phyloP scores from a whole-genome alignment of 2,888 invertebrate genomes.

The Ormyrus labotus region DNA sequence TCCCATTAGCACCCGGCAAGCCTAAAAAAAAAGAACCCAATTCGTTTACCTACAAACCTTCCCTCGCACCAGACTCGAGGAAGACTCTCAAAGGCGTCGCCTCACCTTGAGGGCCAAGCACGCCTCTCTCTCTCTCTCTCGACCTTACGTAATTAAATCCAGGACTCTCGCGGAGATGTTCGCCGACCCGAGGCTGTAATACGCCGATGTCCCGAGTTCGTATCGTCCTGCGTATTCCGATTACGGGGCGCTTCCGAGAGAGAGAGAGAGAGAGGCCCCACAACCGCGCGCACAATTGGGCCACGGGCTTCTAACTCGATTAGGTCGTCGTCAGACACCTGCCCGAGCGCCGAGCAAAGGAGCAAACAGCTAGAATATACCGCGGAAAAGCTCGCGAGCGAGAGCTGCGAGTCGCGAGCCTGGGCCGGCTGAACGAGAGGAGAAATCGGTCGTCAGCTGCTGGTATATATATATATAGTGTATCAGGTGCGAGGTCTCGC shows the following conservation, averaged over 20 bases:
- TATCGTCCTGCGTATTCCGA: conserved; percentile 24
- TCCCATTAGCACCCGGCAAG: no score
- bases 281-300: conserved; percentile 26
- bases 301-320: conserved; percentile 37
- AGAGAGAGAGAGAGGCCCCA: no score
- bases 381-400: conserved; percentile 15
- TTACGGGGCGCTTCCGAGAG: conserved; percentile 24
- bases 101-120: not conserved
- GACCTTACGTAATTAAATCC: conserved; percentile 34
- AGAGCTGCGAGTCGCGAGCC: not conserved
- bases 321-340: conserved; percentile 8
- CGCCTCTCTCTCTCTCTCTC: no score
- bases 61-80: not conserved
- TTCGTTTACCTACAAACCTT: no score
- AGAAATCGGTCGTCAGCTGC: no score
- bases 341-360: not conserved
- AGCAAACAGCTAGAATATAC: not conserved
- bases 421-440: no score
- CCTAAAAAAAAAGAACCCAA: no score
- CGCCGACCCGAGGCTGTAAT: not conserved
- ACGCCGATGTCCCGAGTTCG: conserved; percentile 2
- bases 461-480: no score
- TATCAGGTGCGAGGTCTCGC: no score
- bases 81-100: conserved; percentile 16
- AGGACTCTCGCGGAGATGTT: not conserved